Percentiles rank a stretch among this genome's conserved stretches.
phyloP scores from a whole-genome alignment of 2,113 vertebrate genomes.

The Paradoxurus hermaphroditus region DNA sequence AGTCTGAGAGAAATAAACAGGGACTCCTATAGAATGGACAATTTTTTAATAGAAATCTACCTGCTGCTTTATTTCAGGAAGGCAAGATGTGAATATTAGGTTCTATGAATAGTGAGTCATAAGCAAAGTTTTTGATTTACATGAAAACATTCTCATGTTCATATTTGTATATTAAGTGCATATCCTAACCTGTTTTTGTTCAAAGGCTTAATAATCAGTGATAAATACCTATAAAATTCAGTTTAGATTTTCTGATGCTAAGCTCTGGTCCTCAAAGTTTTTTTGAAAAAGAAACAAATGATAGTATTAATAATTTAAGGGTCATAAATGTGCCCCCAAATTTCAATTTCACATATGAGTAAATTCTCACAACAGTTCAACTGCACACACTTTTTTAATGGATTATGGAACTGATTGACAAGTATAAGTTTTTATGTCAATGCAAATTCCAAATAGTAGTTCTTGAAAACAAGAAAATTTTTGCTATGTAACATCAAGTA shows the following conservation, averaged over 20 bases:
- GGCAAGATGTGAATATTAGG: not conserved
- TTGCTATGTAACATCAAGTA: not conserved
- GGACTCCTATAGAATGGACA: not conserved
- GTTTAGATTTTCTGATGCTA: not conserved
- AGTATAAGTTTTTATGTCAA: not conserved
- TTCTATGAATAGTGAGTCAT: not conserved
- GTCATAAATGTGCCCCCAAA: not conserved
- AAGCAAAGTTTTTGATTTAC: not conserved
- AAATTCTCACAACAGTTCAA: not conserved
- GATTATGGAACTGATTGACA: not conserved
- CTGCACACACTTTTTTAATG: not conserved
- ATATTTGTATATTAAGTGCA: not conserved
- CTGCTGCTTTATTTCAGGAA: not conserved
- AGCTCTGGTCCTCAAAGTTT: not conserved
- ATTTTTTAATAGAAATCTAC: not conserved
- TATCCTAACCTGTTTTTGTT: not conserved
- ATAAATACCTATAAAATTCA: not conserved
- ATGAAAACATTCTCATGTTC: not conserved
- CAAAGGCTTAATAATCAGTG: not conserved
- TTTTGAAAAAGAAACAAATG: conserved; percentile 1
- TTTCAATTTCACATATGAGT: not conserved
- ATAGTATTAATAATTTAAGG: not conserved
- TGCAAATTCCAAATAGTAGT: not conserved
- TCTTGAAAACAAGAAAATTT: not conserved
- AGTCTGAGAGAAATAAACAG: conserved; percentile 41